Evolutionary conservation across 2,888 invertebrate genomes (phyloP), one percentile per base, ranked within the genome.

Genomic region (Tolmerus cingulatus): DNA sequence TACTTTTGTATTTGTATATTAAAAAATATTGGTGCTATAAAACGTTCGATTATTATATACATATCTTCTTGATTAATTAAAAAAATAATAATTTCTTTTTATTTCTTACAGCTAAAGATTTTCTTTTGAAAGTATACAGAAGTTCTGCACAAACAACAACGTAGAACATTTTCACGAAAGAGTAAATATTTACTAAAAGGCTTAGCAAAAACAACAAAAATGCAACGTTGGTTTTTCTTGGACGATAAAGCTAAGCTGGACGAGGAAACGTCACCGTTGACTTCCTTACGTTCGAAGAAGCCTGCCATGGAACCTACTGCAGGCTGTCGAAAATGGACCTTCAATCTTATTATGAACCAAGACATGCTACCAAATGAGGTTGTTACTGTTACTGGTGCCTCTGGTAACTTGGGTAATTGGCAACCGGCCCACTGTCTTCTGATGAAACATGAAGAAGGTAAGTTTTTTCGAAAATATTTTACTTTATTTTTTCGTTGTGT

Each of bases 371-470:
- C 94, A 0, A 94, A 94, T 87, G 96, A 97, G 92, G 93, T 93
- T 87, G 93, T 97, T 30, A 96, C 95, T 90, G 93, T 97, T 84
- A 94, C 95, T 34, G 97, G 97, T 74, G 95, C 94, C 91, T 94
- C 94, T 88, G 92, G 93, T 37, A 94, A 95, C 88, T 93, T 97
- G 84, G 97, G 97, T 5, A 94, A 94, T 90, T 97, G 97, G 97
- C 93, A 94, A 89, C 94, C 94, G 57, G 93, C 93, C 79, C 94
- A 94, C 89, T 94, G 95, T 88, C 91, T 95, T 3, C 91, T 94
- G 16, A 92, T 97, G 89, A 89, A 90, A 34, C 91, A 91, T 86
- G 91, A 91, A 88, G 93, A 94, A 88, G 93, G 92, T 89, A 93
- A 93, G 79, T 14, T 46, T 46, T 46, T 14, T 40, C 0, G 57